Evolutionary conservation across 2,888 invertebrate genomes (phyloP).

Genomic region (Amitus sp.): DNA sequence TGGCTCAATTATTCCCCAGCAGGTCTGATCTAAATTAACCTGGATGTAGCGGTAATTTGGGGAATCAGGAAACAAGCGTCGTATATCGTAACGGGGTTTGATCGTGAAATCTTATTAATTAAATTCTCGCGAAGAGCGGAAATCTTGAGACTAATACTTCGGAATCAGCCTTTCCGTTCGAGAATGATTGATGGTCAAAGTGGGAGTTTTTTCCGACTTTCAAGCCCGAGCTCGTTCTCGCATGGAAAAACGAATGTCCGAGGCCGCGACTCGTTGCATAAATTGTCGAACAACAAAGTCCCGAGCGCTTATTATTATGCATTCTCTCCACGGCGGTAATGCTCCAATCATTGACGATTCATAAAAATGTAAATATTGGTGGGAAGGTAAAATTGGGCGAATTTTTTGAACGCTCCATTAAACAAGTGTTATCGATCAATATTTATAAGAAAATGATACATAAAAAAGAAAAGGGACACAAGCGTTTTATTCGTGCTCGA

Average conservation of each 20-base stretch:
- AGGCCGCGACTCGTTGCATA: no score
- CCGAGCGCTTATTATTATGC: no score
- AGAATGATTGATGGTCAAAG: not conserved
- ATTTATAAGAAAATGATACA: not conserved
- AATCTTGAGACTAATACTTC: not conserved
- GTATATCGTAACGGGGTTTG: not conserved
- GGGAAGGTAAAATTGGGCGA: not conserved
- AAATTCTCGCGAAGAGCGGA: no score
- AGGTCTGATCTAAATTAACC: not conserved
- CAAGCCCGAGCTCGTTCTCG: no score
- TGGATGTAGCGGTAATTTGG: not conserved
- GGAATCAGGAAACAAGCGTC: constrained; percentile 1
- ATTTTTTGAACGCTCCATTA: no score
- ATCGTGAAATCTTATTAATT: constrained; percentile 1
- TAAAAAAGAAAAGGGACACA: not conserved
- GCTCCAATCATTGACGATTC: constrained; percentile 1
- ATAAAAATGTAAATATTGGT: not conserved
- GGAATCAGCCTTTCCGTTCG: not conserved
- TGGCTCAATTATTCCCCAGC: not conserved
- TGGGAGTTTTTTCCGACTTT: no score
- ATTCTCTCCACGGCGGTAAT: not conserved
- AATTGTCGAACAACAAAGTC: no score
- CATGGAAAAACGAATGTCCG: no score
- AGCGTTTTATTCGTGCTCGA: not conserved
- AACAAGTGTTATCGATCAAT: not conserved